Evolutionary conservation across 35 echinoderm and acorn worm species (phyloP).

Genomic region (Diadema setosum): DNA sequence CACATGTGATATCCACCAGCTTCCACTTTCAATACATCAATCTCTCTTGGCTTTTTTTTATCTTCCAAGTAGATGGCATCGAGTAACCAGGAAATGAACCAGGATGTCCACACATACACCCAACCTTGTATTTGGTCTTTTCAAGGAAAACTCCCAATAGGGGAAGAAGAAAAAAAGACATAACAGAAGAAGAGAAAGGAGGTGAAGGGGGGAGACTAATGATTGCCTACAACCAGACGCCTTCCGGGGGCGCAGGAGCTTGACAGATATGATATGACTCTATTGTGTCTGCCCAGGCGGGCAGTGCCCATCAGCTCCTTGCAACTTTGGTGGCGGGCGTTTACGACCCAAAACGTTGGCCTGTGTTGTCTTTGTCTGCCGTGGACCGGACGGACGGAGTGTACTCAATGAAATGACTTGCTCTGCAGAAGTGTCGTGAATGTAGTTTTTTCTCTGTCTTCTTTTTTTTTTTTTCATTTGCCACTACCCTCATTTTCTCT

Average conservation of each 20-base stretch:
- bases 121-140: too few species aligned
- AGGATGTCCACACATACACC: too few species aligned
- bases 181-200: too few species aligned
- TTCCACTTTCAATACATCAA: too few species aligned
- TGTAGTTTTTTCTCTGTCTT: neutral
- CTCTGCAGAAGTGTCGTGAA: neutral
- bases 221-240: neutral
- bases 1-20: too few species aligned
- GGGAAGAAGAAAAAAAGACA: too few species aligned
- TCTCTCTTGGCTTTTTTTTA: too few species aligned
- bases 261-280: conserved; percentile 14
- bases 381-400: neutral
- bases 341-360: neutral
- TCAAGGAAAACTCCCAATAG: too few species aligned
- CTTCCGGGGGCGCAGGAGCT: neutral
- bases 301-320: neutral
- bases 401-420: neutral
- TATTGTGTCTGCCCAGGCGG: neutral
- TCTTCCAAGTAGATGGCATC: too few species aligned
- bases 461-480: neutral
- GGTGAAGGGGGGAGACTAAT: neutral
- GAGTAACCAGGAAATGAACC: too few species aligned
- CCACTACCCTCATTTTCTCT: too few species aligned
- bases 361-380: conserved; percentile 4
- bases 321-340: neutral